Percentiles rank a stretch among this genome's conserved stretches.
Evolutionary conservation across 2,113 vertebrate genomes (phyloP).

Genomic region (Tachysurus fulvidraco): DNA sequence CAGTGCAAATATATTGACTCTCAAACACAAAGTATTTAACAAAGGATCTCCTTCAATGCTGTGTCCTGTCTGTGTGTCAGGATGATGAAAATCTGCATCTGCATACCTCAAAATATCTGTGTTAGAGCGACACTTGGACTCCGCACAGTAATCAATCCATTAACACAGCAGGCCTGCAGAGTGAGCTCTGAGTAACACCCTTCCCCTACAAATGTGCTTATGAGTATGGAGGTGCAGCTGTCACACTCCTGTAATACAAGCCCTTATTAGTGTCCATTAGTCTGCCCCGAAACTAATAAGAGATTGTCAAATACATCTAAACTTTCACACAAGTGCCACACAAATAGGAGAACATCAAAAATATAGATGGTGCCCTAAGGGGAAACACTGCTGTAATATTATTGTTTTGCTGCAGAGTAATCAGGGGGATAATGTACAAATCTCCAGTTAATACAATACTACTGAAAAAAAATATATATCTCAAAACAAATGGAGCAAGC

Average conservation of each 20-base stretch:
- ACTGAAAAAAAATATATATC: constrained; percentile 8
- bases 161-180: constrained; percentile 71
- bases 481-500: not conserved
- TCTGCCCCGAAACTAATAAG: constrained; percentile 85
- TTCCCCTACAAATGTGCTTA: constrained; percentile 58
- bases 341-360: constrained; percentile 56
- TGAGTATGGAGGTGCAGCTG: constrained; percentile 79
- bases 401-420: constrained; percentile 28
- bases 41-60: constrained; percentile 50
- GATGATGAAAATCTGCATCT: constrained; percentile 46
- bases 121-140: constrained; percentile 56
- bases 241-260: constrained; percentile 81
- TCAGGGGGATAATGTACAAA: not conserved
- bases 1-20: not conserved
- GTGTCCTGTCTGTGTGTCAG: constrained; percentile 43
- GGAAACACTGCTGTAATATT: not conserved
- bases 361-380: constrained; percentile 47
- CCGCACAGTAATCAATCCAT: constrained; percentile 73
- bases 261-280: constrained; percentile 85
- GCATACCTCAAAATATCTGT: constrained; percentile 53
- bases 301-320: constrained; percentile 83
- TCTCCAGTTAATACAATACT: not conserved
- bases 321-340: constrained; percentile 75
- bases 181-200: constrained; percentile 59
- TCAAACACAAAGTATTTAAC: constrained; percentile 61